Evolutionary conservation across 2,888 invertebrate genomes (phyloP).

Genomic region (Pseudoips prasinana): DNA sequence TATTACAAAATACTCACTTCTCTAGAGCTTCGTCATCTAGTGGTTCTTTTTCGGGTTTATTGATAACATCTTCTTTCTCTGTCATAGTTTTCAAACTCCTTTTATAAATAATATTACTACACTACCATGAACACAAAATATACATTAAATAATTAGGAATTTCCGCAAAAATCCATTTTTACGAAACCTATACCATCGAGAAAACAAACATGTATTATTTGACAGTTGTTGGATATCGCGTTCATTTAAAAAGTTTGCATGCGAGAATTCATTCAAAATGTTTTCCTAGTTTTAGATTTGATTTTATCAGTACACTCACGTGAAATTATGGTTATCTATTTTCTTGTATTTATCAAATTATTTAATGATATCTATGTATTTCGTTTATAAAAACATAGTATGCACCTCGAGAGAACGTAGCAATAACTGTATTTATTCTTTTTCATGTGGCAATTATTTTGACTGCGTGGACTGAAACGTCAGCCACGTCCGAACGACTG

Average conservation of each 20-base stretch:
- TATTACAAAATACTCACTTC: constrained; percentile 50
- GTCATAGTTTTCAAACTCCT: constrained; percentile 67
- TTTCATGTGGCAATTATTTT: constrained; percentile 49
- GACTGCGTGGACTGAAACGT: constrained; percentile 80
- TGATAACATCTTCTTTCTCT: constrained; percentile 70
- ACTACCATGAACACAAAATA: constrained; percentile 17
- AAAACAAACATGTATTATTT: constrained; percentile 55
- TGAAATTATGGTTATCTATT: too few species aligned
- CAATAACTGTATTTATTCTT: too few species aligned
- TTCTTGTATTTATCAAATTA: too few species aligned
- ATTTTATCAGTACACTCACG: too few species aligned
- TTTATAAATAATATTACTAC: constrained; percentile 23
- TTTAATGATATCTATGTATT: too few species aligned
- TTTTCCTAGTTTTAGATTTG: too few species aligned
- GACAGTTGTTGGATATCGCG: too few species aligned
- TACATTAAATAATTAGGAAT: constrained; percentile 26
- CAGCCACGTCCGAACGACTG: constrained; percentile 74
- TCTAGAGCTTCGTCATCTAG: constrained; percentile 75
- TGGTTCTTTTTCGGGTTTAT: constrained; percentile 66
- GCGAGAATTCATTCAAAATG: too few species aligned
- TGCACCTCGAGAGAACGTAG: too few species aligned
- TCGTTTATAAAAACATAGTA: too few species aligned
- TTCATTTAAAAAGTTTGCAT: too few species aligned
- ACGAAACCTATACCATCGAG: constrained; percentile 29
- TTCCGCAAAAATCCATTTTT: constrained; percentile 41